These are phyloP conservation scores for Heteractis magnifica DNA, from an alignment of 92 coral and sea anemone genomes.

Conservation along the genomic window DNA sequence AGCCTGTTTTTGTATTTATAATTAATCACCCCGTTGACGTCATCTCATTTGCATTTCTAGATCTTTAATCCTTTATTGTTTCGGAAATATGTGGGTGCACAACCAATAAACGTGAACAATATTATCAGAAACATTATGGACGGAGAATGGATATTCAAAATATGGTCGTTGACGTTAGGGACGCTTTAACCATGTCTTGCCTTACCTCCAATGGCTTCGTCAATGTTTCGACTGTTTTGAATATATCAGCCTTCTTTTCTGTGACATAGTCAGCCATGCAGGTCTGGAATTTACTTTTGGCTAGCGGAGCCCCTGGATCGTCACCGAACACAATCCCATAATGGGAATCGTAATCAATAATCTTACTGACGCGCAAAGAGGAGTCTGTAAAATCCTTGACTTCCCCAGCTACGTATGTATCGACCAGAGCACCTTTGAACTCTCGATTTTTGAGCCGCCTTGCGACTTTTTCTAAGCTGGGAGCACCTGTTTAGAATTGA, in stretches of 20 bases:
- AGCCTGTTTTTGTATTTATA: too few species aligned
- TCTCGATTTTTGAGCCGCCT: constrained; percentile 54
- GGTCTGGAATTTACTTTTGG: constrained; percentile 46
- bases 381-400: constrained; percentile 37
- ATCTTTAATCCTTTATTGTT: too few species aligned
- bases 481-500: constrained; percentile 36
- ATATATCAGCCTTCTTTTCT: constrained; percentile 68
- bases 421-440: constrained; percentile 77
- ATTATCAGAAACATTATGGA: too few species aligned
- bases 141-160: too few species aligned
- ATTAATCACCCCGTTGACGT: too few species aligned
- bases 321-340: constrained; percentile 90
- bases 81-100: too few species aligned
- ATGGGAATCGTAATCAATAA: constrained; percentile 77
- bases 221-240: constrained; percentile 54
- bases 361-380: constrained; percentile 76
- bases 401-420: constrained; percentile 91
- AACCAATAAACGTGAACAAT: too few species aligned
- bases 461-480: constrained; percentile 41
- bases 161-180: too few species aligned
- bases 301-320: constrained; percentile 48
- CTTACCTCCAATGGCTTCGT: constrained; percentile 75
- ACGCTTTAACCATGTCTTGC: neutral
- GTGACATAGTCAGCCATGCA: constrained; percentile 73
- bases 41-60: too few species aligned